Evolutionary conservation across 2,888 invertebrate species (phyloP).

Genomic region (Portevinia maculata): DNA sequence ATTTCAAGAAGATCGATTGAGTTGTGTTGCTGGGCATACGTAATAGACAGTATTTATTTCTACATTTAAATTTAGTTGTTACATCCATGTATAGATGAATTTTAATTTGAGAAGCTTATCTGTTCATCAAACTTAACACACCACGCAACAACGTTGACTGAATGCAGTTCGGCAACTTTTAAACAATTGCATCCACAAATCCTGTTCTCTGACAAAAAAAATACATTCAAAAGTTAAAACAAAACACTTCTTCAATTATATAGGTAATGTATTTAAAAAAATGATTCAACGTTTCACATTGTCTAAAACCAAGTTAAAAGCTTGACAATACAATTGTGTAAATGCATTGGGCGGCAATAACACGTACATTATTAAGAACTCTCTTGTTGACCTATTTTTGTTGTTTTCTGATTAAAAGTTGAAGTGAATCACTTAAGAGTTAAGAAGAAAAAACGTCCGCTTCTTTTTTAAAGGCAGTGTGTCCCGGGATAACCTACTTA

Average conservation of each 20-base stretch:
- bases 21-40: no score
- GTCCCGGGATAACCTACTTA: background rate
- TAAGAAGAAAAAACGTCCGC: background rate
- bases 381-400: background rate
- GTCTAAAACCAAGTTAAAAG: background rate
- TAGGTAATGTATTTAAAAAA: background rate
- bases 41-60: no score
- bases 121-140: no score
- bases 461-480: background rate
- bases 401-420: background rate
- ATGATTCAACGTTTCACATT: background rate
- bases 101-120: no score
- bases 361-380: background rate
- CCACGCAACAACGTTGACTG: no score
- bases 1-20: no score
- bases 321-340: background rate
- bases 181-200: no score
- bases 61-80: no score
- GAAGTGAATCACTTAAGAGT: background rate
- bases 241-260: slow-evolving; percentile 2
- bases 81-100: no score
- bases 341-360: background rate
- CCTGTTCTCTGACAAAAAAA: background rate
- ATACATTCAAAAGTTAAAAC: background rate
- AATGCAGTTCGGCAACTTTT: no score